These are phyloP conservation scores for Drosophila serrata DNA, from an alignment of 1,140 invertebrate species.

Conservation along the genomic window DNA sequence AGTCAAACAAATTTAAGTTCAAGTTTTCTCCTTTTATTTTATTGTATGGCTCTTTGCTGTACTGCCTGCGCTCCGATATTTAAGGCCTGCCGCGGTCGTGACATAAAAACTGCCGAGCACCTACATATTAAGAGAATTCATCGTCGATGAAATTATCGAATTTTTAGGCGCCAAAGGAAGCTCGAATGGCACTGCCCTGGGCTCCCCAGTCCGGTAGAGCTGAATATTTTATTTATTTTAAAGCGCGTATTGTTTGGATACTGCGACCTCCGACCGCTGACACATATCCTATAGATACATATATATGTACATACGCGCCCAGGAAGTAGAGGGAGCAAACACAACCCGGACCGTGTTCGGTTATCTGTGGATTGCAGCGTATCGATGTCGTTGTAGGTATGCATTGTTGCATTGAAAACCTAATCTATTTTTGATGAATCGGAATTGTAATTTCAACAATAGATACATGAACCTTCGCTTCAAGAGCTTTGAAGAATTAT, in stretches of 20 bases:
- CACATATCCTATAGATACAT: slow-evolving; percentile 17
- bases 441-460: slow-evolving; percentile 74
- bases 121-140: slow-evolving; percentile 15
- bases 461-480: slow-evolving; percentile 32
- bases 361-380: slow-evolving; percentile 20
- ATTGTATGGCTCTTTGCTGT: slow-evolving; percentile 37
- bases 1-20: slow-evolving; percentile 70
- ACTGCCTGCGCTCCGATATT: slow-evolving; percentile 7
- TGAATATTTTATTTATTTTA: slow-evolving; percentile 54
- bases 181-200: neutral
- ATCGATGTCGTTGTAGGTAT: slow-evolving; percentile 30
- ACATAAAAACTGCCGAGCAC: neutral
- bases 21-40: slow-evolving; percentile 43
- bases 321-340: slow-evolving; percentile 21
- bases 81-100: neutral
- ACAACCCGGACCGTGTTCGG: neutral
- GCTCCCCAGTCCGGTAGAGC: neutral
- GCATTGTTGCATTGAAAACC: slow-evolving; percentile 66
- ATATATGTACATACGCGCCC: slow-evolving; percentile 6
- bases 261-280: slow-evolving; percentile 28
- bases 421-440: slow-evolving; percentile 81
- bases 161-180: slow-evolving; percentile 9
- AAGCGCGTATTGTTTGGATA: slow-evolving; percentile 57
- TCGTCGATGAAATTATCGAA: slow-evolving; percentile 31
- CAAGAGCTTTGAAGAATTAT: slow-evolving; percentile 44